phyloP scores from a whole-genome alignment of 2,113 vertebrate genomes.

The Lipotes vexillifer region DNA sequence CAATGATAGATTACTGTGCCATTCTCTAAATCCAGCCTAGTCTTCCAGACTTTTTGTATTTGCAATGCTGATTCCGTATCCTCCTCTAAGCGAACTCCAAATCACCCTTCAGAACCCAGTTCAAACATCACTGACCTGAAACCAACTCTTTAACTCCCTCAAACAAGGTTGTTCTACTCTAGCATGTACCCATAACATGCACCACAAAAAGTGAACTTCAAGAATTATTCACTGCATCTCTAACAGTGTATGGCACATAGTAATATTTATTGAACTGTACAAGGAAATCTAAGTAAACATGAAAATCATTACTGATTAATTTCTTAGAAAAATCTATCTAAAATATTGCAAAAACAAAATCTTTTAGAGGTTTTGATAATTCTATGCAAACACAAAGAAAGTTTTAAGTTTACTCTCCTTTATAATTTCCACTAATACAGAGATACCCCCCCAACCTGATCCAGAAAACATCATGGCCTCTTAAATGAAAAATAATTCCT shows the following conservation, averaged over 20 bases:
- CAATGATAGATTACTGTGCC: not conserved
- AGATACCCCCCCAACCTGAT: not conserved
- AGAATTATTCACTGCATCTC: not conserved
- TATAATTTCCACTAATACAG: not conserved
- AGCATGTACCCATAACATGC: not conserved
- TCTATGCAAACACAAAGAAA: not conserved
- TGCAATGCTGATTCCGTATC: not conserved
- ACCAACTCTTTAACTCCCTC: not conserved
- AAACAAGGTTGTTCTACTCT: not conserved
- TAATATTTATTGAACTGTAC: not conserved
- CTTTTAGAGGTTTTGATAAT: not conserved
- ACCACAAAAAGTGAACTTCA: not conserved
- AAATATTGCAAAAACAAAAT: conserved; percentile 1
- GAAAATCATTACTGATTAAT: not conserved
- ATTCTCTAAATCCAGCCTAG: conserved; percentile 9
- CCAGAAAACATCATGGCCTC: not conserved
- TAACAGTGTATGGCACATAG: not conserved
- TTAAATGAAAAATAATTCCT: conserved; percentile 19
- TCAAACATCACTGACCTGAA: not conserved
- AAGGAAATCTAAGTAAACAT: not conserved
- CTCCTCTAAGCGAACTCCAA: not conserved
- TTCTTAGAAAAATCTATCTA: not conserved
- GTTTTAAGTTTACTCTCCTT: not conserved
- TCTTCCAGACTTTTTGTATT: not conserved
- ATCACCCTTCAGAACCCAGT: not conserved